These are phyloP conservation scores for Echiichthys vipera DNA, from an alignment of 2,797 vertebrate genomes.

Conservation along the genomic window DNA sequence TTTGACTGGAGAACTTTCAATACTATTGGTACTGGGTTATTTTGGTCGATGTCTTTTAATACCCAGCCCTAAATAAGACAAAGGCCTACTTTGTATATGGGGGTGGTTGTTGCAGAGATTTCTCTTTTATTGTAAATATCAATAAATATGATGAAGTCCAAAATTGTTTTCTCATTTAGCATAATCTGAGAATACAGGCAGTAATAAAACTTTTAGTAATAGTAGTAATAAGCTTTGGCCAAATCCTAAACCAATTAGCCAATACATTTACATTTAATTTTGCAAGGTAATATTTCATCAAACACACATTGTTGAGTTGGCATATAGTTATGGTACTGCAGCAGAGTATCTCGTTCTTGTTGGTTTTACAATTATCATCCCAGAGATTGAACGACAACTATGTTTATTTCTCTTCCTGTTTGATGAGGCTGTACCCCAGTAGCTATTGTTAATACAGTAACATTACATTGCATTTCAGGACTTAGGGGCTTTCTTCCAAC, in stretches of 20 bases:
- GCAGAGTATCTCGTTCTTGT: background rate
- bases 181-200: background rate
- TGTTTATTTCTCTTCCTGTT: background rate
- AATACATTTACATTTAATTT: slow-evolving; percentile 1
- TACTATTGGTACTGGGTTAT: no score
- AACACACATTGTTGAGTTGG: background rate
- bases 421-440: background rate
- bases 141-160: slow-evolving; percentile 11
- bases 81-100: background rate
- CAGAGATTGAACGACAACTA: background rate
- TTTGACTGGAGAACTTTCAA: no score
- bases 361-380: slow-evolving; percentile 1
- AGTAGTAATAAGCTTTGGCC: background rate
- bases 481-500: slow-evolving; percentile 12
- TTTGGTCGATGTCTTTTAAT: no score
- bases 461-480: slow-evolving; percentile 14
- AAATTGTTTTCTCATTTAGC: background rate
- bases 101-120: background rate
- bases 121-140: slow-evolving; percentile 23
- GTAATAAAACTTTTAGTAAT: no score
- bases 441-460: slow-evolving; percentile 7
- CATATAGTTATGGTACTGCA: background rate
- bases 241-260: background rate
- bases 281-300: background rate
- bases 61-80: no score